Base-by-base conservation (phyloP, 2,797 vertebrate species). In the Scolopax bukidnonensis region DNA sequence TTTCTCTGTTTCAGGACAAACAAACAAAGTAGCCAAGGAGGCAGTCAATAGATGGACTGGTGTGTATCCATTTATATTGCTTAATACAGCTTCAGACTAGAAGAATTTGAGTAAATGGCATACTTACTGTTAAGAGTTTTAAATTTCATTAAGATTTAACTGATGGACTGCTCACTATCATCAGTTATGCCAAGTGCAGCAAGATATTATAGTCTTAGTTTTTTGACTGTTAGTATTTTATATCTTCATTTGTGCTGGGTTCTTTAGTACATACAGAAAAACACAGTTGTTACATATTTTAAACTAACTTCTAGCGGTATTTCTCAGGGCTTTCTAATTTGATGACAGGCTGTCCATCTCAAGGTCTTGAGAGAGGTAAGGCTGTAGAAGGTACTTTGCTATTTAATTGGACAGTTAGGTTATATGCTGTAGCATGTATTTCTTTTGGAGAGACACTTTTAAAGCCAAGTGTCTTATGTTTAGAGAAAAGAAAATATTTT, bases 1-100 rank as follows among this genome's bases (percentile, higher is more conserved):
- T 83, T 93, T 81, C 65, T 94, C 45, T 95, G 1, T 97, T 97
- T 51, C 97, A 99, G 99, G 98, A 88, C 98, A 99, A 96, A 98
- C 98, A 92, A 99, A 99, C 95, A 97, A 98, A 91, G 95, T 98
- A n/a, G 99, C 99, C 65, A 99, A 99, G 97, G 99, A 99, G 61
- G 99, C 99, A 12, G 99, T 98, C 82, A 99, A 99, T 69, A 98
- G 99, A 93, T 99, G 99, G 99, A 99, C 99, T 84, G 99, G 99
- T 99, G 88, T 90, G 98, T 98, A 86, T 96, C 27, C 48, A 38
- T 81, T 93, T 85, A 56, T 67, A 74, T 92, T 93, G 71, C 41
- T 53, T 50, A 64, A 25, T 5, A 12, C 23, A 38, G 36, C 45
- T 84, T 75, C 61, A 78, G 40, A 33, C 36, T 59, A 38, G 32